These are phyloP conservation scores for Acanthaster planci DNA, from an alignment of 35 echinoderm and acorn worm genomes.

Conservation along the genomic window DNA sequence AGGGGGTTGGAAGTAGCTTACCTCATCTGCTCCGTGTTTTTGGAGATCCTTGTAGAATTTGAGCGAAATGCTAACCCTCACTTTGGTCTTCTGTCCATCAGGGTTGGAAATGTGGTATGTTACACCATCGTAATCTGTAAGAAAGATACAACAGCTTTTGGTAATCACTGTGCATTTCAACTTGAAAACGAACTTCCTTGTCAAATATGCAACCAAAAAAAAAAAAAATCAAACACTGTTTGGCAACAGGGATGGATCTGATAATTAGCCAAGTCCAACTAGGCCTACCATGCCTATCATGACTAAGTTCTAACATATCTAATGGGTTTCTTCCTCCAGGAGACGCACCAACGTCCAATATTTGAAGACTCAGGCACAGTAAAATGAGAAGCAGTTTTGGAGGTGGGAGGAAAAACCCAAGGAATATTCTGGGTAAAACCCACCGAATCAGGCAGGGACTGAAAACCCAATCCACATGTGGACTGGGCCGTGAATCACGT, in stretches of 20 bases:
- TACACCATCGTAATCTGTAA: conserved; percentile 89
- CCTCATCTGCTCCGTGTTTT: conserved; percentile 88
- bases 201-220: not conserved
- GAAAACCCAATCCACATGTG: too few species aligned
- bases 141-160: not conserved
- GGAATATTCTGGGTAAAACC: too few species aligned
- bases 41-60: conserved; percentile 88
- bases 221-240: not conserved
- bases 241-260: not conserved
- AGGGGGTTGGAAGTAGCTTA: too few species aligned
- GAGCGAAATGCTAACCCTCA: conserved; percentile 73
- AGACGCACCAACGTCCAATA: too few species aligned
- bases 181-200: not conserved
- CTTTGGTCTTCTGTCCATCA: conserved; percentile 75
- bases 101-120: conserved; percentile 74
- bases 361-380: too few species aligned
- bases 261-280: too few species aligned
- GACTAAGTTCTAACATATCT: too few species aligned
- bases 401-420: not conserved
- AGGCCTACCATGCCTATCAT: too few species aligned
- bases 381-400: not conserved
- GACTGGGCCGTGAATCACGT: too few species aligned
- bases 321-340: too few species aligned
- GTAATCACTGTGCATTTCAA: not conserved
- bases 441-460: too few species aligned